Evolutionary conservation across 2,113 vertebrate species (phyloP).

Genomic region (Paralichthys olivaceus): DNA sequence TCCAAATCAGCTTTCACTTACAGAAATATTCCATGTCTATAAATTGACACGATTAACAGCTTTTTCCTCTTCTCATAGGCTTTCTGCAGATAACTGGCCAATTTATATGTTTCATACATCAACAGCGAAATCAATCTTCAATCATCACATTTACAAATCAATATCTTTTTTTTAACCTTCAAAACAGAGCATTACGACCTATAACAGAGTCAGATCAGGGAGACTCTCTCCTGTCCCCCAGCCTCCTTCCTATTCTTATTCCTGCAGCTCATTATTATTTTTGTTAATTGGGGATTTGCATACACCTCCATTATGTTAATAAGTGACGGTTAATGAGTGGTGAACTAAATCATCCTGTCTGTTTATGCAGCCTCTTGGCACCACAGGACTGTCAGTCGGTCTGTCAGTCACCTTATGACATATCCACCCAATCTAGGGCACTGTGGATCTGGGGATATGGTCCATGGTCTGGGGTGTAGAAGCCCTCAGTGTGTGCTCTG

Average conservation of each 20-base stretch:
- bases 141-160: background rate
- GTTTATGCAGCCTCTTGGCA: background rate
- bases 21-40: too few species aligned
- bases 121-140: background rate
- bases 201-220: background rate
- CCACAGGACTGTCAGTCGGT: constrained; percentile 1
- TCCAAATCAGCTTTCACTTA: background rate
- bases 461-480: background rate
- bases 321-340: background rate
- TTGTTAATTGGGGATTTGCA: constrained; percentile 47
- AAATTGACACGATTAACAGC: too few species aligned
- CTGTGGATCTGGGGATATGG: constrained; percentile 5
- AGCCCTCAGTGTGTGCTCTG: background rate
- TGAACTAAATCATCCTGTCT: background rate
- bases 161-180: background rate
- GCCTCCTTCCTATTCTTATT: constrained; percentile 21
- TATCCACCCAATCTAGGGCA: constrained; percentile 29
- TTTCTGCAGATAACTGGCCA: too few species aligned
- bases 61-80: too few species aligned
- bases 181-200: background rate
- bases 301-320: constrained; percentile 37
- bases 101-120: background rate
- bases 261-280: constrained; percentile 35
- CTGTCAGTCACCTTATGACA: constrained; percentile 17
- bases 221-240: background rate